These are phyloP conservation scores for Daktulosphaira vitifoliae DNA, from an alignment of 1,140 invertebrate species.

Conservation along the genomic window DNA sequence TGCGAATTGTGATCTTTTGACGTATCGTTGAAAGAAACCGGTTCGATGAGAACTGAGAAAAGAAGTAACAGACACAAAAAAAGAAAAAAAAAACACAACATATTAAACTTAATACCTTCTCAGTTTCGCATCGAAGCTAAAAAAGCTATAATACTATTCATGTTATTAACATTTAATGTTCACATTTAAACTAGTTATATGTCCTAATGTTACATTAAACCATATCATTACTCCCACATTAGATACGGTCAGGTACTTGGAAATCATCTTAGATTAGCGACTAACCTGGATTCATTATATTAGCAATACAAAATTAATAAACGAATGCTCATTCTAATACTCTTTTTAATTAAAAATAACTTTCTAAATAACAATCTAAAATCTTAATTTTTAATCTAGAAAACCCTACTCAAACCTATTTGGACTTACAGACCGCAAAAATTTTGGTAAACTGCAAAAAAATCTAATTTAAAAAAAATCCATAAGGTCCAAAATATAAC, in stretches of 20 bases:
- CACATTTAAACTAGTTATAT: not conserved
- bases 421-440: slow-evolving; percentile 41
- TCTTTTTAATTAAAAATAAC: slow-evolving; percentile 5
- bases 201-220: not conserved
- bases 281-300: not conserved
- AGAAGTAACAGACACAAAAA: too few relatives aligned
- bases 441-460: slow-evolving; percentile 40
- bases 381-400: slow-evolving; percentile 39
- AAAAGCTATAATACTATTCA: too few relatives aligned
- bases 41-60: too few relatives aligned
- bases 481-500: slow-evolving; percentile 30
- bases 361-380: slow-evolving; percentile 32
- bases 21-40: too few relatives aligned
- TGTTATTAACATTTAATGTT: too few relatives aligned
- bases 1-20: too few relatives aligned
- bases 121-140: too few relatives aligned
- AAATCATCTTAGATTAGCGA: not conserved
- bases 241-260: not conserved
- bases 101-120: too few relatives aligned
- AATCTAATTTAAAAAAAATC: slow-evolving; percentile 38
- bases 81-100: too few relatives aligned
- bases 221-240: not conserved
- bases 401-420: slow-evolving; percentile 40
- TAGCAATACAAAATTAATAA: not conserved
- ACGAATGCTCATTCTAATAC: not conserved